phyloP scores from a whole-genome alignment of 2,888 invertebrate genomes.

The Drosophila fungiperda region DNA sequence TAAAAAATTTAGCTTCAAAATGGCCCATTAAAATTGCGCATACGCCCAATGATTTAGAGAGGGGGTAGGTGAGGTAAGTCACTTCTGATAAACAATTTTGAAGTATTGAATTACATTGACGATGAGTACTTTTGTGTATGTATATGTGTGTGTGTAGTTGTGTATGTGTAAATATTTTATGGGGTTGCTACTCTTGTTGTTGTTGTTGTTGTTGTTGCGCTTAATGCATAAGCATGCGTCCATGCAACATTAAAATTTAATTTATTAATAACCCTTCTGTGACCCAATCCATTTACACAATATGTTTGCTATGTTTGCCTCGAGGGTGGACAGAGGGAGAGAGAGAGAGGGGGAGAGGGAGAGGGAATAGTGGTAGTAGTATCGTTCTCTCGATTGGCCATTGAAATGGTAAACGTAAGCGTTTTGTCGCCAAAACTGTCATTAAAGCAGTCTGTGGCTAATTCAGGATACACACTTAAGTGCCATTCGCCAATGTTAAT shows the following conservation, averaged over 20 bases:
- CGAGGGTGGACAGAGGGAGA: not conserved
- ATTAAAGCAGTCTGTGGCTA: conserved; percentile 69
- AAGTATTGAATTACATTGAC: conserved; percentile 72
- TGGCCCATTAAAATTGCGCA: conserved; percentile 61
- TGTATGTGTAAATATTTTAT: conserved; percentile 41
- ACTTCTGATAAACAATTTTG: conserved; percentile 47
- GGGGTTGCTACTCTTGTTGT: not conserved
- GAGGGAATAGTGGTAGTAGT: too few species aligned
- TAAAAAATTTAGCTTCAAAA: conserved; percentile 51
- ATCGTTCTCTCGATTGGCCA: conserved; percentile 11
- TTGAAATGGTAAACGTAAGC: conserved; percentile 55
- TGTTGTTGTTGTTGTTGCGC: not conserved
- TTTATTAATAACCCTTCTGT: conserved; percentile 77
- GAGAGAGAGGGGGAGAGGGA: not conserved
- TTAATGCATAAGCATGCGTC: conserved; percentile 34
- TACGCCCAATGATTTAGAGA: conserved; percentile 24
- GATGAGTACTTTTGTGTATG: conserved; percentile 26
- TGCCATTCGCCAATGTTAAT: conserved; percentile 63
- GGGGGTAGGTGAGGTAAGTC: not conserved
- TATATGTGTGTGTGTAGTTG: conserved; percentile 3
- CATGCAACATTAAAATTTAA: conserved; percentile 58
- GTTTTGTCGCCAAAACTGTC: conserved; percentile 59
- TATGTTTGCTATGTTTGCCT: conserved; percentile 28
- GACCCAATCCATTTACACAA: conserved; percentile 51
- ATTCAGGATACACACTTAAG: conserved; percentile 59